Conservation (phyloP, 2,113 vertebrate species). For the Daphoenositta chrysoptera region DNA sequence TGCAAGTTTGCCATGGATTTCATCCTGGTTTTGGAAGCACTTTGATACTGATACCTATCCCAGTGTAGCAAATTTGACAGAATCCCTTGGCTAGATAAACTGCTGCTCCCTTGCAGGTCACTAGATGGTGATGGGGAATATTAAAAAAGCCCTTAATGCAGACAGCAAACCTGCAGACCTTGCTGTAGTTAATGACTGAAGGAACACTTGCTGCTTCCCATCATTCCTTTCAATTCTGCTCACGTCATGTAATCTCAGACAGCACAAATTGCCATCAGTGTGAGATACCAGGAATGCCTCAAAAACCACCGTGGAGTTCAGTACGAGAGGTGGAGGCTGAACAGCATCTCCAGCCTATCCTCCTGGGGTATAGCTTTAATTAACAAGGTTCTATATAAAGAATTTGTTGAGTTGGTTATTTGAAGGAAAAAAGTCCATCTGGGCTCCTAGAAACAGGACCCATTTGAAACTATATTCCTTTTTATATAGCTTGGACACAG, state of each 20-base stretch:
- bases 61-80: background rate
- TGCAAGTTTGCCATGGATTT: background rate
- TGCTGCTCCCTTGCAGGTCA: conserved; percentile 23
- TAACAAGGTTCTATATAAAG: conserved; percentile 23
- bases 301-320: background rate
- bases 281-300: conserved; percentile 10
- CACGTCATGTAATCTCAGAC: background rate
- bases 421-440: background rate
- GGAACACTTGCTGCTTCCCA: background rate
- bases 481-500: background rate
- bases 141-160: background rate
- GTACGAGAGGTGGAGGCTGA: background rate
- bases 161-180: background rate
- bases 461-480: background rate
- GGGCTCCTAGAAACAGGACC: background rate
- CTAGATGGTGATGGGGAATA: background rate
- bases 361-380: background rate
- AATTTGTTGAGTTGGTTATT: background rate
- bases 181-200: background rate
- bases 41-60: background rate
- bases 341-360: background rate
- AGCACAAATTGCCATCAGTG: conserved; percentile 13
- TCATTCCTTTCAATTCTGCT: conserved; percentile 10
- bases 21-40: background rate
- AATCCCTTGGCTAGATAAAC: background rate